Base-by-base conservation (phyloP, 2,888 invertebrate genomes). In the Isoperla grammatica region DNA sequence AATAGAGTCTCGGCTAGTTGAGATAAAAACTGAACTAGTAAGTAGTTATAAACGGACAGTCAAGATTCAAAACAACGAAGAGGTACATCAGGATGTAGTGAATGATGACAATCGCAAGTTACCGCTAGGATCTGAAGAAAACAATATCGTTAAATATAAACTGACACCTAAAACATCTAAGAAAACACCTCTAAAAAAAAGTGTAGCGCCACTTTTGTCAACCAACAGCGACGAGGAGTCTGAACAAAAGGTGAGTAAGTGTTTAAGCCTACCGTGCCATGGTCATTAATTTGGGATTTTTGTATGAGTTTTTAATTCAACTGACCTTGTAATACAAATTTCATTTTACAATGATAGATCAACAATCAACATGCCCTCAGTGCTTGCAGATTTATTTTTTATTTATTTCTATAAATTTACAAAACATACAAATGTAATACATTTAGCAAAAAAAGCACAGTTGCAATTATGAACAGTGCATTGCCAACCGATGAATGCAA, bases 11-110 rank as follows among this genome's bases (percentile, higher is more conserved):
- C 67, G 79, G 71, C 57, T 81, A 60, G 68, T 71, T 4, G 78
- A 80, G 67, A 73, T 82, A 9, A 81, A 78, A 67, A 66, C 71
- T 48, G 80, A 82, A 66, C 69, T 84, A n/a, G 71, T 74, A 35
- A 73, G 71, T n/a, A 78, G 75, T 66, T 81, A 80, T 67, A 76
- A 76, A 60, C 73, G 72, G 65, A 78, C 78, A 5, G 65, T 75
- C 3, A 71, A 65, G 54, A 60, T 61, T 46, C 59, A 60, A 35
- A 59, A 60, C 40, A 64, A 66, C 60, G 62, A 56, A 48, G 49
- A 62, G 17, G 40, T 49, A 13, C 13, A 45, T 4, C 54, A 46
- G 11, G 60, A 57, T 35, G 43, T 39, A 50, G 59, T 45, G n/a
- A 63, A 60, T n/a, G 59, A 49, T 17, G 60, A 60, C 35, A 60